Base-by-base conservation (phyloP, 2,797 vertebrate species). In the Antennarius maculatus region DNA sequence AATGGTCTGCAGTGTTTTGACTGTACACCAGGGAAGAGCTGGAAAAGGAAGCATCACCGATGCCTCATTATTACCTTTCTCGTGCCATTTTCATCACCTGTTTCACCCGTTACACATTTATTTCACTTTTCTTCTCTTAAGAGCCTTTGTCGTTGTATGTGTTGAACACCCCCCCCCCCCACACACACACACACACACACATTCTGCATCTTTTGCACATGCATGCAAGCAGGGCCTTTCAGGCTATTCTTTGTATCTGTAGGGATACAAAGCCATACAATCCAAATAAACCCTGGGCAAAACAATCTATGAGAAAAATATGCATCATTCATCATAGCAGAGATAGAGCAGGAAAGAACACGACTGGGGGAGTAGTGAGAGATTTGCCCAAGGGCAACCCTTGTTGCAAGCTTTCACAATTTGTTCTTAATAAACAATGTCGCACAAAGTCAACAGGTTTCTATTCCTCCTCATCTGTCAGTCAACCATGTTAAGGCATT, bases 401-500 rank as follows among this genome's bases (percentile, higher is more conserved):
- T 15, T 83, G 77, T 71, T 84, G 80, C 77, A 83, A 83, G 75
- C 61, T 83, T 87, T 84, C 48, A 59, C 79, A 77, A 88, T 89
- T 88, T 89, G 86, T 88, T 86, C 78, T 88, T 86, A 83, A 88
- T 86, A 85, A 85, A 89, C 86, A 86, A 81, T 68, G 77, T 71
- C 34, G 67, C 67, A 71, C 61, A 54, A 48, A 87, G 78, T 70
- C 77, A 77, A 69, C 69, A 81, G 66, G 71, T 75, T 81, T 69
- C 54, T 31, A 57, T 43, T 65, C 46, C 50, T 66, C 63, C 59
- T 65, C 61, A 71, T 86, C 74, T 64, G 80, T 85, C 79, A 77
- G 72, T 83, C 72, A 75, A 50, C 71, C 59, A 41, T 27, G 76
- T 31, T 70, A 59, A 71, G 41, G 66, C 54, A n/a, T 53, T 49